Percentiles rank a stretch among this genome's conserved stretches.
Evolutionary conservation across 1,140 invertebrate species (phyloP).

Genomic region (Phymorhynchus buccinoides): DNA sequence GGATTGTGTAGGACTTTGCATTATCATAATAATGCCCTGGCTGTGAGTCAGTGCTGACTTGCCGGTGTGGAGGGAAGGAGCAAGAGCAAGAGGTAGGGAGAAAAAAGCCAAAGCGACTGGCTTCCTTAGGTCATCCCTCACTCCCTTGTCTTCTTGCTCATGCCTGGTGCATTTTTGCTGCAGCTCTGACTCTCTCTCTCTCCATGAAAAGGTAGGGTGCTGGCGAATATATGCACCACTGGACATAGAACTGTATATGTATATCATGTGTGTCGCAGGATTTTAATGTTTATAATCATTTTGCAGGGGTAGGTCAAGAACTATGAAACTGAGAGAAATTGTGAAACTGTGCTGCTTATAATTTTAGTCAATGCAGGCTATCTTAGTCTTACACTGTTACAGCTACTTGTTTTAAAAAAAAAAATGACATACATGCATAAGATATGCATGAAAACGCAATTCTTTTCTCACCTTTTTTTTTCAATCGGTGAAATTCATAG

Average conservation of each 20-base stretch:
- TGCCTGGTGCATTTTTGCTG: not conserved
- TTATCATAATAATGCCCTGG: constrained; percentile 32
- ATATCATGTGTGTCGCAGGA: no score
- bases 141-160: not conserved
- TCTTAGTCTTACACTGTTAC: no score
- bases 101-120: no score
- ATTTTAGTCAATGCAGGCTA: constrained; percentile 23
- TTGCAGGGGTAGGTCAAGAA: not conserved
- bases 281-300: not conserved
- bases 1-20: not conserved
- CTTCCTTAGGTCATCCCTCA: not conserved
- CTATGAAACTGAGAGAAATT: not conserved
- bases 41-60: constrained; percentile 32
- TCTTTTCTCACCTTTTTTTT: not conserved
- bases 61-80: no score
- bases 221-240: not conserved
- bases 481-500: no score
- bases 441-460: not conserved
- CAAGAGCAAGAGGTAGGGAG: no score
- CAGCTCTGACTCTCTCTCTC: constrained; percentile 11
- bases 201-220: constrained; percentile 30
- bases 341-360: constrained; percentile 1
- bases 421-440: not conserved
- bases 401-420: not conserved
- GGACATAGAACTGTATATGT: not conserved